Base-by-base conservation (phyloP, 2,888 invertebrate species). In the Tryphoninae sp. region DNA sequence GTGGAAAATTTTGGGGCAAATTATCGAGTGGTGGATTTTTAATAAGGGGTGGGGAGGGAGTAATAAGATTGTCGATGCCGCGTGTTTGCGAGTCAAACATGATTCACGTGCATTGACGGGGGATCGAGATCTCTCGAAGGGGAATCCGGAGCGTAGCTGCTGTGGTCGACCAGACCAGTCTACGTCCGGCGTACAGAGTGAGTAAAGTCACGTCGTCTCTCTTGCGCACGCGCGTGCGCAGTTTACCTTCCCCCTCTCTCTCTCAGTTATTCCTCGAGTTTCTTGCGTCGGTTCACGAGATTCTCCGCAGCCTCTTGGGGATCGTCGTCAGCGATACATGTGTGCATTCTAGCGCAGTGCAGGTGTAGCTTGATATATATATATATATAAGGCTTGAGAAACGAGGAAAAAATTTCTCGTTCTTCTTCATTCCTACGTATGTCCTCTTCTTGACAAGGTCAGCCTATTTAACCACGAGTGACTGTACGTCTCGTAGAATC, bases 101-200 rank as follows among this genome's bases (percentile, higher is more conserved):
- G 86, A 84, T 84, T 86, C 84, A 83, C 86, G 88, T 84, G 88
- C 88, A 88, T 87, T 89, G 89, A 90, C 86, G 85, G 77, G 77
- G 19, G n/a, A 33, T 6, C 51, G 51, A 55, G 8, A 76, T 85
- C 81, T 78, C 75, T 59, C 58, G 49, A 19, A 69, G 59, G 77
- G 64, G 73, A 78, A 72, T 76, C 58, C 75, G 75, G 65, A 74
- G n/a, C 33, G 67, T 59, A 53, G 40, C 42, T 61, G 55, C 42
- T 11, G 2, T 23, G 49, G 33, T 22, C 55, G 51, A 51, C 51
- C 77, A 73, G 77, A 73, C 79, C 76, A 73, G 76, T 82, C 64
- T 73, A 71, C 80, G 77, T 82, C 82, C 76, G 80, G 77, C 53
- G 19, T 19, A 49, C 42, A 64, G 49, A 69, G 82, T 82, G 69